Evolutionary conservation across 2,113 vertebrate genomes (phyloP).

Genomic region (Indicator indicator): DNA sequence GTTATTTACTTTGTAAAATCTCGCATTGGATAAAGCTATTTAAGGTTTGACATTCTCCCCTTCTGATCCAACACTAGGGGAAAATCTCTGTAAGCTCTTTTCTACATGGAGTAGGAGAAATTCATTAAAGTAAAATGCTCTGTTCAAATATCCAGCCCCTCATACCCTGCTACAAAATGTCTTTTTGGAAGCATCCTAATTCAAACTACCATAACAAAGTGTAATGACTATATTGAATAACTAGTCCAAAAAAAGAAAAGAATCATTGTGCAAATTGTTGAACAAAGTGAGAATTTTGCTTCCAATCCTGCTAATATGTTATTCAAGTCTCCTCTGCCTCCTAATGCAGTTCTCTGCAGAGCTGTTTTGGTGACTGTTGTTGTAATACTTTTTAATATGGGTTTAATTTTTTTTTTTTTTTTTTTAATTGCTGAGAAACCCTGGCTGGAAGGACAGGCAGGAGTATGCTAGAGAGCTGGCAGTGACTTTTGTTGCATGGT

Average conservation of each 20-base stretch:
- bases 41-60: neutral
- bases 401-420: neutral
- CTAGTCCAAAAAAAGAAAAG: neutral
- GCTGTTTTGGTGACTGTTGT: neutral
- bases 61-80: neutral
- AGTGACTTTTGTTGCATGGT: neutral
- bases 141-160: neutral
- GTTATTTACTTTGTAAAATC: slow-evolving; percentile 15
- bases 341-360: neutral
- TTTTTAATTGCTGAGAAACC: neutral
- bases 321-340: neutral
- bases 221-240: slow-evolving; percentile 40
- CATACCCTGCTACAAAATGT: neutral
- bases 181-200: slow-evolving; percentile 16
- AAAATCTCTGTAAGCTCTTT: neutral
- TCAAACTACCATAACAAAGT: neutral
- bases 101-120: neutral
- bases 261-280: neutral
- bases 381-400: neutral
- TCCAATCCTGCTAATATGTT: neutral
- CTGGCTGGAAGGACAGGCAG: neutral
- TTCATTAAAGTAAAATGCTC: slow-evolving; percentile 16
- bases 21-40: neutral
- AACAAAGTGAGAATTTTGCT: neutral
- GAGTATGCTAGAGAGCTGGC: neutral